Evolutionary conservation across 2,888 invertebrate species (phyloP).

Genomic region (Antitype chi): DNA sequence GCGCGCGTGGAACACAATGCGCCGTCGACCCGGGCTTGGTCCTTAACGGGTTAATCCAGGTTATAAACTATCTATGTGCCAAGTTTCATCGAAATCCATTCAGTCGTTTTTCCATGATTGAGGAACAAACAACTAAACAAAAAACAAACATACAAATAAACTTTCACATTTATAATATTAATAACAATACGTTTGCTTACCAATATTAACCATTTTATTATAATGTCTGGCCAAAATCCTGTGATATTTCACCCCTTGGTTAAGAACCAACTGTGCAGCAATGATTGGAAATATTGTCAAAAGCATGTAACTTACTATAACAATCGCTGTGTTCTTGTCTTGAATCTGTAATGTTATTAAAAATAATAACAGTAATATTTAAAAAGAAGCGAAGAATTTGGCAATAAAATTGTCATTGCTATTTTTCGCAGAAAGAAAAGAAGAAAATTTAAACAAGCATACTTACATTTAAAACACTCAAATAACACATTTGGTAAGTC

Average conservation of each 20-base stretch:
- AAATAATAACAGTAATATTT: background rate
- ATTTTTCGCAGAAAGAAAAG: background rate
- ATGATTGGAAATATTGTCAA: background rate
- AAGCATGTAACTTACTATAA: background rate
- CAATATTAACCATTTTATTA: background rate
- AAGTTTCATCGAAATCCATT: too few species aligned
- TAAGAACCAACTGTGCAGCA: constrained; percentile 22
- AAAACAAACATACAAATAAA: too few species aligned
- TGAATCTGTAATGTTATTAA: background rate
- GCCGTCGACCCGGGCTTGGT: too few species aligned
- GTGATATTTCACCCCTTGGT: constrained; percentile 18
- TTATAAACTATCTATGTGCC: too few species aligned
- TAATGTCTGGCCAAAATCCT: constrained; percentile 6
- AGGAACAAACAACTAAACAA: too few species aligned
- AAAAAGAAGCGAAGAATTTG: background rate
- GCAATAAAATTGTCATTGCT: background rate
- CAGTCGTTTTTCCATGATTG: too few species aligned
- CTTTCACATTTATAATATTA: background rate
- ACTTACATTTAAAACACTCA: constrained; percentile 13
- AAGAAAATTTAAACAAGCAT: background rate
- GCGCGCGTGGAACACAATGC: too few species aligned
- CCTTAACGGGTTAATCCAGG: too few species aligned
- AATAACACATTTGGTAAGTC: constrained; percentile 2
- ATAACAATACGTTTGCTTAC: background rate
- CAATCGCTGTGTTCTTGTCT: background rate